These are phyloP conservation scores for Sula dactylatra DNA, from an alignment of 2,113 vertebrate species.

Conservation along the genomic window DNA sequence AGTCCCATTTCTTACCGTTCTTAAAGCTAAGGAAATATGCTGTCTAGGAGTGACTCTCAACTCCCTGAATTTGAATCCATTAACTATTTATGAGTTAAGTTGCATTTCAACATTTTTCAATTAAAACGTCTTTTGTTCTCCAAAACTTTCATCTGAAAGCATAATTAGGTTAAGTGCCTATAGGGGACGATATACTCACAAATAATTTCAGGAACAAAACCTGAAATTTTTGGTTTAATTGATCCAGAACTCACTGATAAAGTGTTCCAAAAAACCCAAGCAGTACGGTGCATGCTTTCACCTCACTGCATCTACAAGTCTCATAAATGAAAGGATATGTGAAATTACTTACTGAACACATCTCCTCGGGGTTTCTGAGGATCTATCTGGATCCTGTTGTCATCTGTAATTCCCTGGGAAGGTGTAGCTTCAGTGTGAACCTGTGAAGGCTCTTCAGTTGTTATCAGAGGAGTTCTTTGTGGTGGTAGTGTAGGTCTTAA, in stretches of 20 bases:
- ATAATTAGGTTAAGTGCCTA: not conserved
- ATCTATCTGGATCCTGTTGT: conserved; percentile 88
- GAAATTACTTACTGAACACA: conserved; percentile 89
- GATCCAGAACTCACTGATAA: not conserved
- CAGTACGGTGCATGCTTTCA: not conserved
- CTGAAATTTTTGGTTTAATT: not conserved
- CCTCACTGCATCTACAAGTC: not conserved
- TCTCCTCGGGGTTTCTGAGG: conserved; percentile 93
- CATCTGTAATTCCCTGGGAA: conserved; percentile 66
- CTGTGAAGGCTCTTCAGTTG: not conserved
- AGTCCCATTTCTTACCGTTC: not conserved
- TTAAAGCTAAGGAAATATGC: not conserved
- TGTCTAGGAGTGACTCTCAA: not conserved
- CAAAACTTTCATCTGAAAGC: not conserved
- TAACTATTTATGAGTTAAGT: not conserved
- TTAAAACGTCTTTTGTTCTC: not conserved
- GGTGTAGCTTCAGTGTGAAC: conserved; percentile 44
- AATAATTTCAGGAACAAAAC: not conserved
- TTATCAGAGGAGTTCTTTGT: not conserved
- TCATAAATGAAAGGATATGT: not conserved
- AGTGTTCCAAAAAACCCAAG: not conserved
- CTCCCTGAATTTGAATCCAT: not conserved
- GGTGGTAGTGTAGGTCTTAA: not conserved
- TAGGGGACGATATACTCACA: not conserved
- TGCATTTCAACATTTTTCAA: not conserved